phyloP scores from a whole-genome alignment of 2,113 vertebrate species.

The Nycticorax nycticorax region DNA sequence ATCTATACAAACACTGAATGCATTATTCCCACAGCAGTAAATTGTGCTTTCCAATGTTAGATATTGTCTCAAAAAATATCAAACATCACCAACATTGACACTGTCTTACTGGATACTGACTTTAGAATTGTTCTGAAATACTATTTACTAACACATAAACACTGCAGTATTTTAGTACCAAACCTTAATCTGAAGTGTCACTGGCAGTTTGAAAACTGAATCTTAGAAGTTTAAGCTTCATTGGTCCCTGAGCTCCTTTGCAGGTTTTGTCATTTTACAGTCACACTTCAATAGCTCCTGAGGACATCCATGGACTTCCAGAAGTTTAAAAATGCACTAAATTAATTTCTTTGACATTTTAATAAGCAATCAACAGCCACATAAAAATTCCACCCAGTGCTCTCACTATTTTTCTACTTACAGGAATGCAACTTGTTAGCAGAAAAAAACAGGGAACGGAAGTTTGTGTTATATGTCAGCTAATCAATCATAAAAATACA shows the following conservation, averaged over 20 bases:
- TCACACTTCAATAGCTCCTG: neutral
- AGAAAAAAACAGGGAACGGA: neutral
- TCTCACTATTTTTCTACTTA: neutral
- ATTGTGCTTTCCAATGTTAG: neutral
- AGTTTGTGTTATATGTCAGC: neutral
- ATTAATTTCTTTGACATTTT: neutral
- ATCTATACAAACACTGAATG: neutral
- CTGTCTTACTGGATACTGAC: neutral
- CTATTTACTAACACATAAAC: neutral
- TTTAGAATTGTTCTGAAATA: neutral
- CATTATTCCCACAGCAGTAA: neutral
- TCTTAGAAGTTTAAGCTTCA: neutral
- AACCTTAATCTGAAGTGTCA: neutral
- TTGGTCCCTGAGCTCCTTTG: neutral
- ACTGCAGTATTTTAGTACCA: neutral
- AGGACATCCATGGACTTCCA: neutral
- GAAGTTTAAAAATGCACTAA: neutral
- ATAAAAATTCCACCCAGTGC: neutral
- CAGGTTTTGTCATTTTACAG: neutral
- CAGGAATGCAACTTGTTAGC: fast-evolving
- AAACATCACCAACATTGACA: neutral
- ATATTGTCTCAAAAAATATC: neutral
- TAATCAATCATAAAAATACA: neutral
- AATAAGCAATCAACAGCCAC: neutral
- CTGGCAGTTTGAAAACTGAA: neutral